Conservation (phyloP, 2,888 invertebrate genomes). For the Philereme vetulata region DNA sequence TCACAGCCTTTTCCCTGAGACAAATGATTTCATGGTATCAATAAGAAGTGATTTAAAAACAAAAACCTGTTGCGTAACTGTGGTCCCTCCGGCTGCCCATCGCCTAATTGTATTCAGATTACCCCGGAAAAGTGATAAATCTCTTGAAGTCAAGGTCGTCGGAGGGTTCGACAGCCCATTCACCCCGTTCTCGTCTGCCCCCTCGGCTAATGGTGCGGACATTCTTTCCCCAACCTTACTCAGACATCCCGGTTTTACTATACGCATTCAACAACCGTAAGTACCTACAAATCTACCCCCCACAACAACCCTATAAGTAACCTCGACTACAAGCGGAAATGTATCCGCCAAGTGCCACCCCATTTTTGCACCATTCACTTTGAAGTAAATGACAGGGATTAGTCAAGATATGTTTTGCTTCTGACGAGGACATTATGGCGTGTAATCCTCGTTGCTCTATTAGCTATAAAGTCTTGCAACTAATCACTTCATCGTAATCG, state of each 20-base stretch:
- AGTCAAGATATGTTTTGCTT: conserved; percentile 17
- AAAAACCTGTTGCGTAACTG: conserved; percentile 64
- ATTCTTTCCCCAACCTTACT: conserved; percentile 74
- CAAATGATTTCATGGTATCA: conserved; percentile 7
- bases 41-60: conserved; percentile 44
- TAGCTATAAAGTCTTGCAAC: not conserved
- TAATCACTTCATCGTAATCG: not conserved
- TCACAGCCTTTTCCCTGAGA: not conserved
- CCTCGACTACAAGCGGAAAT: conserved; percentile 46
- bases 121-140: conserved; percentile 80
- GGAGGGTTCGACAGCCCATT: conserved; percentile 80
- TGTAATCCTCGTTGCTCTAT: conserved; percentile 13
- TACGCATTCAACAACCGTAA: conserved; percentile 54
- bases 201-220: conserved; percentile 76
- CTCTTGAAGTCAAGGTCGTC: conserved; percentile 78
- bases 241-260: conserved; percentile 61
- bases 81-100: conserved; percentile 64
- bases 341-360: conserved; percentile 44
- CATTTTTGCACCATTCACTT: conserved; percentile 41
- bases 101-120: conserved; percentile 81
- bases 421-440: conserved; percentile 4
- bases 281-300: conserved; percentile 47
- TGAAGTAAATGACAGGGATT: conserved; percentile 27
- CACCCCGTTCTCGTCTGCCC: conserved; percentile 76
- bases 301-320: conserved; percentile 47